phyloP scores from a whole-genome alignment of 2,113 vertebrate species.

The Melanotaenia duboulayi region DNA sequence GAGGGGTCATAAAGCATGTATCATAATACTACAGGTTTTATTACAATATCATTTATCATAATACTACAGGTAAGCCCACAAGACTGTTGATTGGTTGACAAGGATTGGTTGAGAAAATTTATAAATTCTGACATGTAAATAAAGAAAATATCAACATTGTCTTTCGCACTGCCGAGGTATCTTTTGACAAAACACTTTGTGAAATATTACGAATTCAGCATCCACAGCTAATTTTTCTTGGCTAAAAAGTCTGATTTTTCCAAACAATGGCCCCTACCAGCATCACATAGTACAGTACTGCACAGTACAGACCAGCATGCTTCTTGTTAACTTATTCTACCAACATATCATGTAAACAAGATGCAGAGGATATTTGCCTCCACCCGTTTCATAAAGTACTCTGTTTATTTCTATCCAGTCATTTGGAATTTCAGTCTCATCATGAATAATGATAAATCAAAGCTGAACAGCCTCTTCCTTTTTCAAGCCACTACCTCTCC shows the following conservation, averaged over 20 bases:
- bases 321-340: not conserved
- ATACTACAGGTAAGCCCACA: too few relatives aligned
- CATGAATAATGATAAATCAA: constrained; percentile 37
- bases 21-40: too few relatives aligned
- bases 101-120: too few relatives aligned
- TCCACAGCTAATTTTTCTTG: constrained; percentile 23
- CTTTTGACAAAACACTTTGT: too few relatives aligned
- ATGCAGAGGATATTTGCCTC: not conserved
- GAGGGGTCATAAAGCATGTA: too few relatives aligned
- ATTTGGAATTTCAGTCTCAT: constrained; percentile 46
- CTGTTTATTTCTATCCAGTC: constrained; percentile 17
- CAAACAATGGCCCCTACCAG: constrained; percentile 16
- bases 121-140: too few relatives aligned
- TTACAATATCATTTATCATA: too few relatives aligned
- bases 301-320: not conserved
- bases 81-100: too few relatives aligned
- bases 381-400: not conserved
- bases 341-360: not conserved
- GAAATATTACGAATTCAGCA: too few relatives aligned
- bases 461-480: constrained; percentile 20
- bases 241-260: too few relatives aligned
- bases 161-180: too few relatives aligned
- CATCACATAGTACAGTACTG: not conserved
- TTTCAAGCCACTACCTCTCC: not conserved
- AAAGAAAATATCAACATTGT: too few relatives aligned